phyloP scores from a whole-genome alignment of 2,888 invertebrate genomes.

The Melangyna quadrimaculata region DNA sequence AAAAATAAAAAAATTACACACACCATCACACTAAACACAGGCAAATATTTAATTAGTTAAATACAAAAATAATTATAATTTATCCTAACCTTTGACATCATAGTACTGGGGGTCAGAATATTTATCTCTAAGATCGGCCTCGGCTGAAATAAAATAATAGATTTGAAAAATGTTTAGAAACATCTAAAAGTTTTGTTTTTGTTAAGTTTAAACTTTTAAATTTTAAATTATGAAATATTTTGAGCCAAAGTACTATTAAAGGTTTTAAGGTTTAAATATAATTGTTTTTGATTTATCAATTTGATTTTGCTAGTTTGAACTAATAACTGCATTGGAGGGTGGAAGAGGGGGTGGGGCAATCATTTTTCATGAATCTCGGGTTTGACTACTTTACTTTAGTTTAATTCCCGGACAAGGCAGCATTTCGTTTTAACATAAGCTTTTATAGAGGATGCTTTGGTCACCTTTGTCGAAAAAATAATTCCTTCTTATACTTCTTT shows the following conservation, averaged over 20 bases:
- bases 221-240: slow-evolving; percentile 47
- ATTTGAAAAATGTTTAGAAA: neutral
- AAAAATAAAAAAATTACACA: neutral
- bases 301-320: neutral
- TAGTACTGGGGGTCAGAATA: slow-evolving; percentile 77
- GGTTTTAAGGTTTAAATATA: neutral
- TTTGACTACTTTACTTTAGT: too few species aligned
- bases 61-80: neutral
- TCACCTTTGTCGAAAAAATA: too few species aligned
- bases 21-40: neutral
- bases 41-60: neutral
- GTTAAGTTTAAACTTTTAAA: too few species aligned
- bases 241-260: slow-evolving; percentile 60
- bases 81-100: slow-evolving; percentile 78
- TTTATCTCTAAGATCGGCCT: slow-evolving; percentile 77
- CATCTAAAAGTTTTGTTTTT: neutral
- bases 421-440: too few species aligned
- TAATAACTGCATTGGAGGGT: too few species aligned
- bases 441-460: too few species aligned
- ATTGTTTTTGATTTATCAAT: neutral
- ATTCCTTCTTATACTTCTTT: too few species aligned
- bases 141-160: slow-evolving; percentile 73
- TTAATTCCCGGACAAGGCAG: too few species aligned
- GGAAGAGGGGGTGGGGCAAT: too few species aligned
- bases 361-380: too few species aligned